Evolutionary conservation across 2,797 vertebrate genomes (phyloP).

Genomic region (Rhyacichthys aspro): DNA sequence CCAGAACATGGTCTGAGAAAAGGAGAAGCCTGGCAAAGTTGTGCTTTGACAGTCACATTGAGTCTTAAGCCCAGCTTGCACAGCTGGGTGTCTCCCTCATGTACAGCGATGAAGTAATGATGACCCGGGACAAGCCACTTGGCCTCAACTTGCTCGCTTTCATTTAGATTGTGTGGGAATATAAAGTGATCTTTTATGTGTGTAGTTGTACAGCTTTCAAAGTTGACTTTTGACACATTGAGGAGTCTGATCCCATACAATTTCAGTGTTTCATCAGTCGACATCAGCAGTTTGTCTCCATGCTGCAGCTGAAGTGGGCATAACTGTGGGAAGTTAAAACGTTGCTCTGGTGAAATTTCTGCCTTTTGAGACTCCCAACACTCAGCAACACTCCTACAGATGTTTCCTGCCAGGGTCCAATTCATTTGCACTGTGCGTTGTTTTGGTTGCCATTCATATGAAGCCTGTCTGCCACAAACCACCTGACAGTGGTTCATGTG

Average conservation of each 20-base stretch:
- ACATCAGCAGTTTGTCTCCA: slow-evolving; percentile 82
- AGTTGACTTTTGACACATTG: slow-evolving; percentile 81
- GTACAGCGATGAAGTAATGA: slow-evolving; percentile 83
- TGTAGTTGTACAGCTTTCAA: slow-evolving; percentile 73
- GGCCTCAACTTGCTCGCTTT: slow-evolving; percentile 70
- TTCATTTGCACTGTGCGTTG: slow-evolving; percentile 71
- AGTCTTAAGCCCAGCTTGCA: slow-evolving; percentile 84
- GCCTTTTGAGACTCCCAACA: slow-evolving; percentile 73
- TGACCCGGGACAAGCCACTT: slow-evolving; percentile 81
- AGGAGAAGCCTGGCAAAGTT: slow-evolving; percentile 79
- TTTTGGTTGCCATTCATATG: slow-evolving; percentile 74
- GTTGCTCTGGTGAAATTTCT: slow-evolving; percentile 30
- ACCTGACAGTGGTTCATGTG: slow-evolving; percentile 56
- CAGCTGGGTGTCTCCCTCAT: slow-evolving; percentile 60
- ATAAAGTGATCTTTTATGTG: slow-evolving; percentile 70
- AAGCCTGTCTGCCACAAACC: slow-evolving; percentile 66
- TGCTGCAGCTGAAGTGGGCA: slow-evolving; percentile 86
- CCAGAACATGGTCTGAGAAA: slow-evolving; percentile 82
- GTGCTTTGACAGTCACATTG: slow-evolving; percentile 81
- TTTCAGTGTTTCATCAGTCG: slow-evolving; percentile 73
- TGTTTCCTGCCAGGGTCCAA: slow-evolving; percentile 81
- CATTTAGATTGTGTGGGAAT: slow-evolving; percentile 72
- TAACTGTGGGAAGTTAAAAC: slow-evolving; percentile 78
- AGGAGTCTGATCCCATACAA: slow-evolving; percentile 81
- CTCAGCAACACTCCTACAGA: slow-evolving; percentile 73